Evolutionary conservation across 2,888 invertebrate species (phyloP).

Genomic region (Coleophora flavipennella): DNA sequence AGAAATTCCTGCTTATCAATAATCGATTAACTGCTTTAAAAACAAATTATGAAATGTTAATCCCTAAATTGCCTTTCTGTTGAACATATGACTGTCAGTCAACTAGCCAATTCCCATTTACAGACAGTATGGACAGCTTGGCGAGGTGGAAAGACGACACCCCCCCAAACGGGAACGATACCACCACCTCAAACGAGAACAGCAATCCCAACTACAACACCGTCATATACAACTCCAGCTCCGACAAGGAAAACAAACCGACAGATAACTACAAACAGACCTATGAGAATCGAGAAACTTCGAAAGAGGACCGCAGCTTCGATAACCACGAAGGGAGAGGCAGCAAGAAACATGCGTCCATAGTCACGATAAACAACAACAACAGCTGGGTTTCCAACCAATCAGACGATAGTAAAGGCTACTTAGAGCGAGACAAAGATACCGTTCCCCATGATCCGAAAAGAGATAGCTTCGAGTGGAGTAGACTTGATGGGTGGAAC

Average conservation of each 20-base stretch:
- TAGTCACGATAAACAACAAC: slow-evolving; percentile 65
- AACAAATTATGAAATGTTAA: too few species aligned
- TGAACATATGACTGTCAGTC: too few species aligned
- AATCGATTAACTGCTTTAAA: too few species aligned
- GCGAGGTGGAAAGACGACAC: slow-evolving; percentile 71
- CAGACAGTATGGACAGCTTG: slow-evolving; percentile 70
- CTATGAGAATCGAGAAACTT: slow-evolving; percentile 29
- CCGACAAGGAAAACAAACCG: slow-evolving; percentile 55
- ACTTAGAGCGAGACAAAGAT: slow-evolving; percentile 61
- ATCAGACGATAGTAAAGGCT: slow-evolving; percentile 65
- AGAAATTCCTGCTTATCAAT: too few species aligned
- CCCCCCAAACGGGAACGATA: slow-evolving; percentile 65
- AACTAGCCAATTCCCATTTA: not conserved
- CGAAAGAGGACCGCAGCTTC: slow-evolving; percentile 21
- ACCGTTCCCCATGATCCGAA: slow-evolving; percentile 61
- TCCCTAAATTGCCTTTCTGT: too few species aligned
- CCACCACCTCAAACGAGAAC: slow-evolving; percentile 43
- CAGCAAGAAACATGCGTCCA: slow-evolving; percentile 60
- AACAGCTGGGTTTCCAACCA: slow-evolving; percentile 66
- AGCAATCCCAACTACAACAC: slow-evolving; percentile 53
- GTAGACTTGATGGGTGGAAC: slow-evolving; percentile 81
- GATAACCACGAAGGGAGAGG: slow-evolving; percentile 41
- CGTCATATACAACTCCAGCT: slow-evolving; percentile 57
- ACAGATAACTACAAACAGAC: slow-evolving; percentile 33
- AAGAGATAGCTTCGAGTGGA: slow-evolving; percentile 72